phyloP scores from a whole-genome alignment of 1,140 invertebrate species.

The Cydia pomonella region DNA sequence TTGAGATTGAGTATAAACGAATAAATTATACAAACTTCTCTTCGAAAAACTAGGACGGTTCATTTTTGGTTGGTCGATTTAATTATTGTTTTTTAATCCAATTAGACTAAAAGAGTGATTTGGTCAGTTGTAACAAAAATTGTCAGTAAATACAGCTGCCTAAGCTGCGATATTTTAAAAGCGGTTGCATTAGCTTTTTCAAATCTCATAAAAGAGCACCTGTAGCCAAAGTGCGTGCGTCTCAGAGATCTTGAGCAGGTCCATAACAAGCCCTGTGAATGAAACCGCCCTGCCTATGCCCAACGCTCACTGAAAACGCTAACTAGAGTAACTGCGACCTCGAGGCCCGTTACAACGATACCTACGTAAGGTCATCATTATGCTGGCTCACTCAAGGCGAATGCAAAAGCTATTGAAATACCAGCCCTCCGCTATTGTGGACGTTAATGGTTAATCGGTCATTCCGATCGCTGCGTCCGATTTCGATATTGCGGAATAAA shows the following conservation, averaged over 20 bases:
- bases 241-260: slow-evolving; percentile 22
- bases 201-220: slow-evolving; percentile 11
- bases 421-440: slow-evolving; percentile 61
- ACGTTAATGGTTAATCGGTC: slow-evolving; percentile 69
- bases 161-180: background rate
- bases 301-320: background rate
- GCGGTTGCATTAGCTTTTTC: background rate
- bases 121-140: background rate
- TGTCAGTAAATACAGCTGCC: background rate
- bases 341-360: background rate
- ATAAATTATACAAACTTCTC: too few species aligned
- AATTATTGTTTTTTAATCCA: too few species aligned
- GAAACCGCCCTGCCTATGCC: slow-evolving; percentile 45
- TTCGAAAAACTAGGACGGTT: too few species aligned
- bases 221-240: slow-evolving; percentile 21
- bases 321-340: background rate
- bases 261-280: slow-evolving; percentile 52
- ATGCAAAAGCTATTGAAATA: background rate
- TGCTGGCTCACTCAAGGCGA: background rate
- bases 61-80: too few species aligned
- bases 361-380: background rate
- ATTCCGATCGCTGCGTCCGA: slow-evolving; percentile 58
- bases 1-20: too few species aligned
- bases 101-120: too few species aligned
- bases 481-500: slow-evolving; percentile 63